A percentile compares a stretch with the other conserved stretches of the same genome.
Conservation (phyloP, 2,888 invertebrate genomes). For the Elegia similella region DNA sequence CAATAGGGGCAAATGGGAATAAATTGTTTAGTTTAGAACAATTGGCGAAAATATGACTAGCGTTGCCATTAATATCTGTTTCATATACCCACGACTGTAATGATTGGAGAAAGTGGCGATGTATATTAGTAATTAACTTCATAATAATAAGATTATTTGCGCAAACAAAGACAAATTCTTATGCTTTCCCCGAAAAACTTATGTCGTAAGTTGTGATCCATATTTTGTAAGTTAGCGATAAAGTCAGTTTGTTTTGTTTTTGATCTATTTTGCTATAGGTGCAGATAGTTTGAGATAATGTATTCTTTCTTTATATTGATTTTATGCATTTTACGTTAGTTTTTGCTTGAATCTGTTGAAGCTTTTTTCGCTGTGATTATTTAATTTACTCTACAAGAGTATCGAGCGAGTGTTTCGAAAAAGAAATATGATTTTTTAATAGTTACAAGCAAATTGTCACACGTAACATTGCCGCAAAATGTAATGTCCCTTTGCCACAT, state of each 20-base stretch:
- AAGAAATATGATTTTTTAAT: neutral
- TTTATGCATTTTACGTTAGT: constrained; percentile 35
- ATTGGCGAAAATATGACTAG: too few relatives aligned
- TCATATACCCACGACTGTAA: too few relatives aligned
- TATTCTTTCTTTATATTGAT: constrained; percentile 23
- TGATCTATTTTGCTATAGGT: constrained; percentile 1
- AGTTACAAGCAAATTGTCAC: too few relatives aligned
- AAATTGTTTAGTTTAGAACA: too few relatives aligned
- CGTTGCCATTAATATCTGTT: too few relatives aligned
- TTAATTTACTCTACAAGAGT: neutral
- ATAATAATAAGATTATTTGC: constrained; percentile 1
- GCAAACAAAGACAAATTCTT: constrained; percentile 15
- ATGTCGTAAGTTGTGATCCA: constrained; percentile 38
- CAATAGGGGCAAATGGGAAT: too few relatives aligned
- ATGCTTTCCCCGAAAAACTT: constrained; percentile 10
- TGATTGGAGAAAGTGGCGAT: neutral
- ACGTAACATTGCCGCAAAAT: too few relatives aligned
- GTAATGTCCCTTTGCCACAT: too few relatives aligned
- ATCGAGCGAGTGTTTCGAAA: neutral
- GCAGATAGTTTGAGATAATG: constrained; percentile 19
- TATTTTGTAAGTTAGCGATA: constrained; percentile 41
- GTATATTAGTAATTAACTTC: constrained; percentile 9
- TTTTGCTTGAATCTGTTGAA: constrained; percentile 23
- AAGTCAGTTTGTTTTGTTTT: constrained; percentile 33
- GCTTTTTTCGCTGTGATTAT: constrained; percentile 16